These are phyloP conservation scores for Nipponacmea schrenckii DNA, from an alignment of 2,888 invertebrate species.

Conservation along the genomic window DNA sequence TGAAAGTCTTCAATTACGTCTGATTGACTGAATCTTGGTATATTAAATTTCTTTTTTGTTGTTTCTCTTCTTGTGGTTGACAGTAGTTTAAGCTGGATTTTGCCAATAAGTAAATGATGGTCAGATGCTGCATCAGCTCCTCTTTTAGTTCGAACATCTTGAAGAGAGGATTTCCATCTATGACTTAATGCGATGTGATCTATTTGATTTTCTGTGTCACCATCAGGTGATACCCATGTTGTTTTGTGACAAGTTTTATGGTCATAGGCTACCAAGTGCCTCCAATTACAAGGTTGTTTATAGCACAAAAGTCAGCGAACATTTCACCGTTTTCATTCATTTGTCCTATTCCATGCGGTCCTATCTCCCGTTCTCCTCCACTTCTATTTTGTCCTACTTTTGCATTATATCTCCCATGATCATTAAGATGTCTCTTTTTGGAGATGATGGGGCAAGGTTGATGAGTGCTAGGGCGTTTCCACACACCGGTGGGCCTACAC, in stretches of 20 bases:
- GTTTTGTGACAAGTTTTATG: conserved; percentile 26
- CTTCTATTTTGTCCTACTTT: conserved; percentile 34
- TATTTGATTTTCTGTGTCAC: conserved; percentile 30
- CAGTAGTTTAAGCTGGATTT: too few relatives aligned
- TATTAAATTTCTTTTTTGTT: too few relatives aligned
- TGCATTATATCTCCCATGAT: conserved; percentile 36
- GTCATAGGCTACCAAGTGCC: conserved; percentile 29
- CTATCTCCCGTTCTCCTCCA: conserved; percentile 28
- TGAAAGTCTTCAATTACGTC: too few relatives aligned
- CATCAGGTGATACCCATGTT: conserved; percentile 33
- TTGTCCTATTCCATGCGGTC: conserved; percentile 26
- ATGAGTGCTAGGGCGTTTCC: conserved; percentile 21
- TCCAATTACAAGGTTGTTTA: conserved; percentile 29
- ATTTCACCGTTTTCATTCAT: conserved; percentile 34
- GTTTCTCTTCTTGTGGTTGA: too few relatives aligned
- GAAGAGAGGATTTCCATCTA: conserved; percentile 18
- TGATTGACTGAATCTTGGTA: too few relatives aligned
- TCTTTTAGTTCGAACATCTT: conserved; percentile 14
- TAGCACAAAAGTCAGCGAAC: too few relatives aligned
- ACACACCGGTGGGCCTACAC: conserved; percentile 25
- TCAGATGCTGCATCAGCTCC: conserved; percentile 24
- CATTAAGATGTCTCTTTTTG: conserved; percentile 28
- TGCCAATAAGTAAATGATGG: conserved; percentile 23
- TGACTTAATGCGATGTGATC: conserved; percentile 22
- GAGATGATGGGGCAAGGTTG: neutral